Base-by-base conservation (phyloP, 2,888 invertebrate species). In the Graphium colonna region DNA sequence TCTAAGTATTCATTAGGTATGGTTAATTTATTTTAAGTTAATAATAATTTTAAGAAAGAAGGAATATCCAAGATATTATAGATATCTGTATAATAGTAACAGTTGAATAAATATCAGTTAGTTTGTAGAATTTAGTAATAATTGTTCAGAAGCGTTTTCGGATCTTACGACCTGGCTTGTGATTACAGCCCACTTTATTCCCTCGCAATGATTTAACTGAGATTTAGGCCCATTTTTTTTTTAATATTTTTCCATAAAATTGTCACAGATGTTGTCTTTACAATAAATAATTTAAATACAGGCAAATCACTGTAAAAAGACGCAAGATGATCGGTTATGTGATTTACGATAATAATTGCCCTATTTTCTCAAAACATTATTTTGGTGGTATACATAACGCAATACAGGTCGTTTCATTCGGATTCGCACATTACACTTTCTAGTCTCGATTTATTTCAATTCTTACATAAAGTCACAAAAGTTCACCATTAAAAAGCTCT, bases 51-150 rank as follows among this genome's bases (percentile, higher is more conserved):
- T 82, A 80, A 80, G 82, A 75, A 79, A 78, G 77, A 82, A 81
- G 79, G 73, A 83, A 86, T 85, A 86, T 88, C 86, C 83, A 85
- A 87, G 85, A 86, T 88, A 85, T 86, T 82, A 73, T 65, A 68
- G 61, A 66, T 71, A 79, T 80, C 74, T 76, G 76, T 77, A 70
- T 75, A 72, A 69, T 73, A 70, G 46, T 71, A 67, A 70, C 72
- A 69, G 71, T 70, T 69, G 61, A 69, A 58, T 61, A 66, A 70
- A 71, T 72, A 65, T 71, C 75, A 75, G 63, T 75, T 79, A 80
- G 71, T 75, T 69, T 59, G 60, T 79, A 75, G 77, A 70, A 71
- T 60, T 75, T 84, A 83, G 77, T 69, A 60, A 60, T 71, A 73
- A 74, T 66, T 58, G 66, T 75, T 75, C 77, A 71, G 68, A 69